Base-by-base conservation (phyloP, 2,888 invertebrate genomes). In the Heliconius sara region DNA sequence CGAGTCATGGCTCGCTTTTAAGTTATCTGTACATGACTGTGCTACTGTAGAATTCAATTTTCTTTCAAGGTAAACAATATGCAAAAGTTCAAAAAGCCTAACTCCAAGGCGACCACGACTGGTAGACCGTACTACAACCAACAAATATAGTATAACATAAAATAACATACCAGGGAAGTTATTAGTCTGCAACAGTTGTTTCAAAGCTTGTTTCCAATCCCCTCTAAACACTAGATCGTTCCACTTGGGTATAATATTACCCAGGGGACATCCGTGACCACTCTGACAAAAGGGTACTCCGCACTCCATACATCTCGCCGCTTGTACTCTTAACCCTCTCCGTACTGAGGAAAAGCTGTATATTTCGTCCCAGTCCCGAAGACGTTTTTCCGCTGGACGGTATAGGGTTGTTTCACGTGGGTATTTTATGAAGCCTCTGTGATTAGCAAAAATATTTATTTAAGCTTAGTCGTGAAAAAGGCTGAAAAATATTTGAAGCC, bases 181-280 rank as follows among this genome's bases (percentile, higher is more conserved):
- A 90, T 99, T 99, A 0, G 99, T 99, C 95, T 99, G 99, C 85
- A 99, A 92, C 78, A 99, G 96, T 85, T 99, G 99, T 80, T 97
- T 96, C 10, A 99, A 95, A 27, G 99, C 99, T 91, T 99, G 98
- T 83, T 97, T 96, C 99, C 99, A 99, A 89, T 99, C 98, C 74
- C 97, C 97, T 88, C 97, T 96, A 95, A 98, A 99, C n/a, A 99
- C 96, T 30, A 99, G 96, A 89, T 99, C 98, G 93, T 99, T 99
- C 99, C 99, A 99, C 95, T 99, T 99, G 77, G 99, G 99, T 84
- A 99, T 99, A 85, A 99, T 99, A 92, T 99, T 99, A 57, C 99
- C 99, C 65, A 99, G 96, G 0, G 99, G 99, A 90, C 99, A 99
- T 73, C 99, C 99, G 90, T 99, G 98, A 12, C 81, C 96, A 63